A percentile compares a stretch with the other conserved stretches of the same genome.
These are phyloP conservation scores for Rotaria socialis DNA, from an alignment of 2,888 invertebrate species.

Conservation along the genomic window DNA sequence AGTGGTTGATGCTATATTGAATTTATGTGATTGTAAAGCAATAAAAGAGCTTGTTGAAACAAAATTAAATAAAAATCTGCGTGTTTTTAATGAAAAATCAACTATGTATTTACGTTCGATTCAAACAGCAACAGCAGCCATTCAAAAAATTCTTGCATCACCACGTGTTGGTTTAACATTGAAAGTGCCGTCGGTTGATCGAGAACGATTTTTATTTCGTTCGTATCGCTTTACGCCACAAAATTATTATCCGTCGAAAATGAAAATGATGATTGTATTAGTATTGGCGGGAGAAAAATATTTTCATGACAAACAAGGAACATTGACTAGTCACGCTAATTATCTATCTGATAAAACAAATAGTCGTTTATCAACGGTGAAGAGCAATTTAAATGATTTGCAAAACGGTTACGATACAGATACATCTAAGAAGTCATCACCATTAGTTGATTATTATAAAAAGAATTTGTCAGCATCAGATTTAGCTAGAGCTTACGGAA, in stretches of 20 bases:
- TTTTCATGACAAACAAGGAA: neutral
- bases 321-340: neutral
- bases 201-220: constrained; percentile 34
- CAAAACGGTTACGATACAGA: neutral
- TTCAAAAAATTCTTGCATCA: neutral
- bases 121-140: neutral
- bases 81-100: neutral
- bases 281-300: neutral
- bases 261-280: neutral
- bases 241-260: constrained; percentile 19
- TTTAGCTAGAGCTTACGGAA: neutral
- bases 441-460: neutral
- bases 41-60: constrained; percentile 6
- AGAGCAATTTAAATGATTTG: neutral
- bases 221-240: constrained; percentile 17
- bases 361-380: neutral
- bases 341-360: neutral
- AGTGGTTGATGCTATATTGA: neutral
- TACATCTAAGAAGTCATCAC: neutral
- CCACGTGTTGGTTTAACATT: constrained; percentile 35
- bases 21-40: neutral
- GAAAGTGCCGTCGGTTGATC: neutral
- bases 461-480: neutral
- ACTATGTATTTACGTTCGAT: neutral
- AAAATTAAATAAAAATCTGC: neutral